Base-by-base conservation (phyloP, 2,797 vertebrate species). In the Coreius guichenoti region DNA sequence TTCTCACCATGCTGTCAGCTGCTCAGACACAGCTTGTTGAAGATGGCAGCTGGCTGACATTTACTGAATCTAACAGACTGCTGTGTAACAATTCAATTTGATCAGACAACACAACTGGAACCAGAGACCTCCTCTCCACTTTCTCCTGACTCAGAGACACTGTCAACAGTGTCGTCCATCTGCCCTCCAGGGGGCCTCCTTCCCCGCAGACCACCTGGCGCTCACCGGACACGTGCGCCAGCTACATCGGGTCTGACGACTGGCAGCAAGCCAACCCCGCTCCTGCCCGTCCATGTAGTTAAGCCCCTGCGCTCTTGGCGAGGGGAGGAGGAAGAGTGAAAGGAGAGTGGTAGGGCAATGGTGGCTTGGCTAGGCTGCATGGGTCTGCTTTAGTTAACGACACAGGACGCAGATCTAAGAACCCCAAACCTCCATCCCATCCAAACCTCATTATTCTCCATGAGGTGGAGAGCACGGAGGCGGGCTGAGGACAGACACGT, bases 231-330 rank as follows among this genome's bases (percentile, higher is more conserved):
- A 88, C 91, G 61, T 90, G 88, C 92, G 91, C 80, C 81, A 93
- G 93, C 54, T 90, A 90, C 93, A 92, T 85, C 75, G 93, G 94
- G 95, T 95, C 93, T 84, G 94, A 95, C 94, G 94, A 95, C 87
- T 95, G 95, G 95, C 95, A 95, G 95, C 95, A 96, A 94, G 95
- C 95, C 95, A 96, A 95, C 95, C 95, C 95, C 95, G 92, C 95
- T 96, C 95, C 95, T 96, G 95, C 95, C 94, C 90, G 92, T 92
- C 94, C 93, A 72, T 90, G 87, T 91, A 86, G 87, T 89, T 36
- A 90, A 86, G 81, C 87, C 91, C 92, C 89, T 82, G n/a, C 88
- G 89, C 90, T 85, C 74, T 51, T 75, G 89, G 89, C 65, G 89
- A 89, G 84, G 87, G 90, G 86, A 75, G 77, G 86, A 67, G 76